Percentiles rank a stretch among this genome's conserved stretches.
Evolutionary conservation across 2,797 vertebrate genomes (phyloP).

Genomic region (Botia almorhae): DNA sequence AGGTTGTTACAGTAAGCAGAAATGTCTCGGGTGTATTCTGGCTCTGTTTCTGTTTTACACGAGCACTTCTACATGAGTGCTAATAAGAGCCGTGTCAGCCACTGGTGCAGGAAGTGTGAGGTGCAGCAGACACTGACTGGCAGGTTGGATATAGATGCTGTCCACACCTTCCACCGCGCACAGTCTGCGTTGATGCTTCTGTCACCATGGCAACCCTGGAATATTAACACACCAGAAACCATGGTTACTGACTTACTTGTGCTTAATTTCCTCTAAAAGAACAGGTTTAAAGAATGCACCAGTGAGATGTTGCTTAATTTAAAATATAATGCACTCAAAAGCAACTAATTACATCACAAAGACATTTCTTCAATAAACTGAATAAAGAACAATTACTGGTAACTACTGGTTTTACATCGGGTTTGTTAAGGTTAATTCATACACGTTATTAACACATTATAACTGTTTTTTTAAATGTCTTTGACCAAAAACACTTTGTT

Average conservation of each 20-base stretch:
- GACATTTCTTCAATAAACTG: constrained; percentile 24
- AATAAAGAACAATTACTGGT: too few relatives aligned
- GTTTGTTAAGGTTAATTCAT: neutral
- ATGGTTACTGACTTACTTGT: constrained; percentile 55
- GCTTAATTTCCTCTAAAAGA: constrained; percentile 11
- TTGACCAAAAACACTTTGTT: too few relatives aligned
- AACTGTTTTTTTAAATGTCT: too few relatives aligned
- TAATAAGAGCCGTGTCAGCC: constrained; percentile 55
- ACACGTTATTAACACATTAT: neutral
- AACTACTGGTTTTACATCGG: constrained; percentile 11
- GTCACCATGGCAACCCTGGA: constrained; percentile 54
- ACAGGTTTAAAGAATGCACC: constrained; percentile 28
- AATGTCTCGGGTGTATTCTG: neutral
- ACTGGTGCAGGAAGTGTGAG: constrained; percentile 29
- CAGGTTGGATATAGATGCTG: constrained; percentile 57
- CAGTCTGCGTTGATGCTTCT: constrained; percentile 34
- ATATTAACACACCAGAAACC: constrained; percentile 55
- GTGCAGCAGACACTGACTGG: constrained; percentile 36
- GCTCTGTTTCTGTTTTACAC: constrained; percentile 44
- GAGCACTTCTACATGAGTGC: constrained; percentile 54
- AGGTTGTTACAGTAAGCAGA: constrained; percentile 24
- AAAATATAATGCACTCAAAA: constrained; percentile 29
- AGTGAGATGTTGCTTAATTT: constrained; percentile 9
- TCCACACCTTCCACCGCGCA: constrained; percentile 48
- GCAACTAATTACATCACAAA: constrained; percentile 10